Evolutionary conservation across 2,888 invertebrate species (phyloP), one percentile per base, ranked within the genome.

Genomic region (Coelinius sp.): DNA sequence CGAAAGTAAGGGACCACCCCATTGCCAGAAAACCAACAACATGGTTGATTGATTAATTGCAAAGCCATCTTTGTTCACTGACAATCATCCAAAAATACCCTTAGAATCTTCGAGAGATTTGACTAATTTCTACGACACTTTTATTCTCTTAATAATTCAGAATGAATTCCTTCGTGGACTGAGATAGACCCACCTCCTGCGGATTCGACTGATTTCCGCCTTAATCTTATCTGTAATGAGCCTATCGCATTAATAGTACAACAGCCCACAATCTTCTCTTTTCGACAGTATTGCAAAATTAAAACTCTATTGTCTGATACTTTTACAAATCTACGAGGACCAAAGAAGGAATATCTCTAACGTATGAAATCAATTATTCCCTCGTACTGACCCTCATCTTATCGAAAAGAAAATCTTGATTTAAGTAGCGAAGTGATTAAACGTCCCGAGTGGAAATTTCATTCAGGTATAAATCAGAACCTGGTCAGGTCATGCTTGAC

Each of bases 31-130:
- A 35, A 52, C 31, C 31, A 63, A 63, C 7, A 62, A 17, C n/a
- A 24, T 63, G 63, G 24, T 41, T 24, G 22, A 63, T 63, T 41
- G 63, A 63, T 59, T 59, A 59, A 31, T 31, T 59, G 35, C 31
- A 59, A 20, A 59, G 35, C 2, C 12, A 1, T 6, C 22, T 14
- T 17, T 59, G 6, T 31, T 25, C 12, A 4, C n/a, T 25, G 12
- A 10, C 3, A 3, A 24, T 1, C 1, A 22, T 25, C 7, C 2
- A 53, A 52, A 52, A 12, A 2, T 22, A 52, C 20, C 20, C 3
- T 14, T 7, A 25, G 8, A 1, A 20, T 22, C 25, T 59, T 59
- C 17, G 1, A 49, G 46, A 20, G 20, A 17, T 49, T 20, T 8
- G n/a, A 7, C 46, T 41, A 41, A 1, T 41, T 41, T n/a, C 4